Evolutionary conservation across 2,797 vertebrate species (phyloP).

Genomic region (Chiloscyllium punctatum): DNA sequence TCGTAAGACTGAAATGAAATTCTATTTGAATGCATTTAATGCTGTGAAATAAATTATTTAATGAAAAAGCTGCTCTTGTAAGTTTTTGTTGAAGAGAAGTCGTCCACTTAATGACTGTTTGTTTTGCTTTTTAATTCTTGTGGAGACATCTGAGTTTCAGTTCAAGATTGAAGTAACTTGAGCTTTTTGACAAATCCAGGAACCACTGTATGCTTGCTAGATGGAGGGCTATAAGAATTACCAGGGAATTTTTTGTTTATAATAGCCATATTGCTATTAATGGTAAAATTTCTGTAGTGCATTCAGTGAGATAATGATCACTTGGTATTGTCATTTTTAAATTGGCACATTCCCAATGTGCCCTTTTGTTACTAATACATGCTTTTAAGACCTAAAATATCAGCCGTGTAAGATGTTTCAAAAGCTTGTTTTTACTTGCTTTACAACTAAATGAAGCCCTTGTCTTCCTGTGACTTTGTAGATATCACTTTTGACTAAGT

Average conservation of each 20-base stretch:
- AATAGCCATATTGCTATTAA: not conserved
- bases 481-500: not conserved
- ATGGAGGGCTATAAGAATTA: not conserved
- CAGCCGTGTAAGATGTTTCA: not conserved
- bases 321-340: not conserved
- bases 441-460: not conserved
- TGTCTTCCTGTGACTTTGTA: not conserved
- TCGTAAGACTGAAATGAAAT: conserved; percentile 31
- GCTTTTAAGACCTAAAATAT: conserved; percentile 26
- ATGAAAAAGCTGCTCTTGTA: not conserved
- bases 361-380: not conserved
- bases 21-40: conserved; percentile 29
- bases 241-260: not conserved
- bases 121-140: not conserved
- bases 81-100: not conserved
- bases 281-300: not conserved
- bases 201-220: not conserved
- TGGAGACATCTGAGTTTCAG: not conserved
- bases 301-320: not conserved
- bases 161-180: not conserved
- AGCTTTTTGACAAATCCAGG: conserved; percentile 32
- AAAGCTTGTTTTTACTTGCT: not conserved
- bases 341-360: not conserved
- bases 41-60: conserved; percentile 12
- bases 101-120: conserved; percentile 24